phyloP scores from a whole-genome alignment of 2,888 invertebrate genomes.

The Penaeus monodon region DNA sequence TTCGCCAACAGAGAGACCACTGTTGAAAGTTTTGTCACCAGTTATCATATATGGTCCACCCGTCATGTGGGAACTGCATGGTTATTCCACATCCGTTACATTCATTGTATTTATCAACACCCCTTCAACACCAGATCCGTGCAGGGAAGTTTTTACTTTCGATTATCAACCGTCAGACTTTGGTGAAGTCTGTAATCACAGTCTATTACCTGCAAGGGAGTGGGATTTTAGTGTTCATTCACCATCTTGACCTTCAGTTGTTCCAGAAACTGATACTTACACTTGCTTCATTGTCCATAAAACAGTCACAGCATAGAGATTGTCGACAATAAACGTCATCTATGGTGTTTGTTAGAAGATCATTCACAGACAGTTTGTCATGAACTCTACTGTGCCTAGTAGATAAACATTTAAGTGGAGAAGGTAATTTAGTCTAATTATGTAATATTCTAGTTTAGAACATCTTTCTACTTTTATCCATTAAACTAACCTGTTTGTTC shows the following conservation, averaged over 20 bases:
- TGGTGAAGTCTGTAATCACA: background rate
- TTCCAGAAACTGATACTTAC: background rate
- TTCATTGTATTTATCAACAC: conserved; percentile 16
- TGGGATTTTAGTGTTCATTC: too few species aligned
- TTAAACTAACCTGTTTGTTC: conserved; percentile 1
- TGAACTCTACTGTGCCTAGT: conserved; percentile 33
- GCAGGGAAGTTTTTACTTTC: background rate
- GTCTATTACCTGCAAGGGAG: background rate
- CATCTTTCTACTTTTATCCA: too few species aligned
- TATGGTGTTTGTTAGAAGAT: background rate
- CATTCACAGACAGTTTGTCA: background rate
- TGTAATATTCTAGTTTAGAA: too few species aligned
- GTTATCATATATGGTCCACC: conserved; percentile 5
- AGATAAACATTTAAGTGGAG: background rate
- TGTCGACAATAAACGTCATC: conserved; percentile 9
- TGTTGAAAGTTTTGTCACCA: conserved; percentile 31
- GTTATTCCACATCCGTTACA: background rate
- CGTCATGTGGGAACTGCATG: conserved; percentile 2
- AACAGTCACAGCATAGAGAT: background rate
- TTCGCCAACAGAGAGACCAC: background rate
- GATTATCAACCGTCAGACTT: background rate
- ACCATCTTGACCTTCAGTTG: too few species aligned
- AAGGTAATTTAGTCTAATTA: too few species aligned
- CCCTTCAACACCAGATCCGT: background rate
- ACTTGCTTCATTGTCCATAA: conserved; percentile 8